Conservation (phyloP, 2,797 vertebrate species). For the Falco biarmicus region DNA sequence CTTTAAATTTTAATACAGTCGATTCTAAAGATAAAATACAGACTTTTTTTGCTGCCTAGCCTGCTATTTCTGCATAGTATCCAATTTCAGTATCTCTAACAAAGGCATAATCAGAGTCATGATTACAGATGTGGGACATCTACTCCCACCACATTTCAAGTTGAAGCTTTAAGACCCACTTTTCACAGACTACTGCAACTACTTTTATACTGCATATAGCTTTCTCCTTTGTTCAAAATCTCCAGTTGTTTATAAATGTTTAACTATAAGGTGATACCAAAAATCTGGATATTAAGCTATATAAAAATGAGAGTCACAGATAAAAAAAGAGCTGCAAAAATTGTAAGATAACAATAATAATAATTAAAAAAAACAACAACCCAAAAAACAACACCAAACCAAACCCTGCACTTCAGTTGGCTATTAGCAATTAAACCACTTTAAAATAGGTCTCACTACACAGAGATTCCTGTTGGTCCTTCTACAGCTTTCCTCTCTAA, state of each 20-base stretch:
- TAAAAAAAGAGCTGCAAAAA: not conserved
- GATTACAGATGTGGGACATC: constrained; percentile 26
- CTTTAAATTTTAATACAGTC: not conserved
- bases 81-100: constrained; percentile 7
- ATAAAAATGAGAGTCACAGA: not conserved
- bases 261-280: not conserved
- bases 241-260: constrained; percentile 33
- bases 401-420: not conserved
- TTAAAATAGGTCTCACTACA: not conserved
- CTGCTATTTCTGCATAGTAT: not conserved
- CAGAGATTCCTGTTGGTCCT: not conserved
- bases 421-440: not conserved
- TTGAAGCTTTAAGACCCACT: not conserved
- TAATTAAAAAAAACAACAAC: not conserved
- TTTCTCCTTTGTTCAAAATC: constrained; percentile 6
- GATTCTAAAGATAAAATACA: not conserved
- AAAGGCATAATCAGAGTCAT: not conserved
- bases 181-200: constrained; percentile 2
- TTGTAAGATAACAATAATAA: not conserved
- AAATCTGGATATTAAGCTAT: not conserved
- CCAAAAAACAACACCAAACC: not conserved
- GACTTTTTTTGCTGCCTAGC: not conserved
- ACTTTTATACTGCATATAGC: not conserved
- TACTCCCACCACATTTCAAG: constrained; percentile 19
- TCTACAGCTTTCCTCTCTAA: not conserved